Base-by-base conservation (phyloP, 1,140 invertebrate genomes). In the Caenorhabditis latens region DNA sequence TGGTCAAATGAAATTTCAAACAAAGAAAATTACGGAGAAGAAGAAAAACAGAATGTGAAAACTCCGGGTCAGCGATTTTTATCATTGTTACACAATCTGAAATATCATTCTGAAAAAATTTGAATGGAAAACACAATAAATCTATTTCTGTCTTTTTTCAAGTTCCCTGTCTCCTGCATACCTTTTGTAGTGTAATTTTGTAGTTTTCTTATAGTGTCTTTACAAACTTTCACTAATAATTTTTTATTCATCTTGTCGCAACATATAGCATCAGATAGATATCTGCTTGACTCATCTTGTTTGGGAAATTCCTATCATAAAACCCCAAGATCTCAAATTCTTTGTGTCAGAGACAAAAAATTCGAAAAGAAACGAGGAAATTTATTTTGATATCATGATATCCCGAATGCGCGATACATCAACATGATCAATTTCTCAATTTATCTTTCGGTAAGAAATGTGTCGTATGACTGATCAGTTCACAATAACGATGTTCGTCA, bases 381-480 rank as follows among this genome's bases (percentile, higher is more conserved):
- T 71, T 46, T 43, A 43, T 71, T 46, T 71, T 71, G 9, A 14
- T 53, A 40, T 65, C 21, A 5, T 5, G n/a, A 79, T 53, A 79
- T 50, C 71, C 46, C 46, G n/a, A 50, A 79, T 13, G 43, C 46
- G 71, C 71, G 71, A 79, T 79, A 79, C 71, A 79, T 79, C 71
- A 79, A 79, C 71, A 50, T 50, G 71, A 79, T 79, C n/a, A 79
- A 79, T 79, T 50, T 50, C 71, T 79, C 71, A 79, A 79, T 79
- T 50, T 32, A 50, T 79, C 71, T 79, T 50, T 24, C 9, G 46
- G 43, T 71, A 1, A 65, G 43, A 75, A 75, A 75, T 75, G 67
- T 79, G 71, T 79, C 71, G 71, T 79, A 79, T 79, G 71, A 79
- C 71, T 79, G 71, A 79, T 79, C 71, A 79, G 71, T 79, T 79